Conservation (phyloP, 2,888 invertebrate species). For the Seira musarum region DNA sequence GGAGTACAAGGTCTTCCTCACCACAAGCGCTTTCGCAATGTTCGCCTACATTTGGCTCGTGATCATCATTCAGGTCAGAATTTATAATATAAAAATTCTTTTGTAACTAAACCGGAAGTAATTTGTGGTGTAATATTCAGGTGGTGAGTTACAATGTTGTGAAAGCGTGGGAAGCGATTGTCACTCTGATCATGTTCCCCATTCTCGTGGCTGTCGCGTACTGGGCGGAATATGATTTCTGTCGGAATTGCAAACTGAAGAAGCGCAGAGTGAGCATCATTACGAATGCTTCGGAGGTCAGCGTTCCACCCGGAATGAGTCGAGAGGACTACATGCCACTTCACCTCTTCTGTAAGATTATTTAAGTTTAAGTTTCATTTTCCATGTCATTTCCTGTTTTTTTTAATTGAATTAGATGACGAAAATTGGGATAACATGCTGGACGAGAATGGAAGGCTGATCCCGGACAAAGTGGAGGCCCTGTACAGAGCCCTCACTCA, state of each 20-base stretch:
- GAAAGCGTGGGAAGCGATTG: conserved; percentile 76
- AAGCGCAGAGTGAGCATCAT: neutral
- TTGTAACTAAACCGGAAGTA: no score
- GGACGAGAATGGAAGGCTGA: conserved; percentile 72
- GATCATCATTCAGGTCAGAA: conserved; percentile 74
- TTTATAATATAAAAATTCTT: no score
- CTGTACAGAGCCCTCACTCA: conserved; percentile 74
- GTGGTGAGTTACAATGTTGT: conserved; percentile 72
- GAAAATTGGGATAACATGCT: conserved; percentile 32
- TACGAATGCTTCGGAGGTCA: conserved; percentile 9
- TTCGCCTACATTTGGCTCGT: conserved; percentile 78
- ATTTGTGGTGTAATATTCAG: no score
- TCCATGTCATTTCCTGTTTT: no score
- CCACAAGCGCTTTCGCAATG: conserved; percentile 73
- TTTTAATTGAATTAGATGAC: no score
- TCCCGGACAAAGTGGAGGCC: conserved; percentile 72
- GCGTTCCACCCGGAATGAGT: neutral
- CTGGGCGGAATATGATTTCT: conserved; percentile 74
- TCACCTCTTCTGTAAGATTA: conserved; percentile 26
- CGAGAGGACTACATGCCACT: conserved; percentile 23
- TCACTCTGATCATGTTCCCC: conserved; percentile 76
- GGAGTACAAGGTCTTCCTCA: conserved; percentile 73
- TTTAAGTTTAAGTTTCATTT: no score
- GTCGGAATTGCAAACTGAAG: conserved; percentile 61
- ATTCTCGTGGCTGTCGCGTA: conserved; percentile 75